Base-by-base conservation (phyloP, 2,113 vertebrate genomes). In the Dendropsophus ebraccatus region DNA sequence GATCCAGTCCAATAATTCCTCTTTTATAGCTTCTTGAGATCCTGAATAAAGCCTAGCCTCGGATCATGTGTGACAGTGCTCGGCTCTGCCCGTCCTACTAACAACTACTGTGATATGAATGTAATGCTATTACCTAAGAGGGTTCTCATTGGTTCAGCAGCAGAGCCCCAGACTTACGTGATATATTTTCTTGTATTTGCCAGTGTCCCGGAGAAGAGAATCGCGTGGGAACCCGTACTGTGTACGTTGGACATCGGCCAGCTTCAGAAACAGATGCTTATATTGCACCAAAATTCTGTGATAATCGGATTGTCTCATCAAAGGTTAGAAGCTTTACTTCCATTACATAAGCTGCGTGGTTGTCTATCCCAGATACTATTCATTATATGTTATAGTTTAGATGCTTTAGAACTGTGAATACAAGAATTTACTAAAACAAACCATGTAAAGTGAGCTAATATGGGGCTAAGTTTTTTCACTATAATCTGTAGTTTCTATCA, bases 231-330 rank as follows among this genome's bases (percentile, higher is more conserved):
- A 98, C 96, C 0, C 95, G 98, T 87, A 98, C 97, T 0, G 93
- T 99, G 91, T 93, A 96, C 81, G 94, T 99, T n/a, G 97, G 97
- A 73, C 95, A 94, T 90, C 95, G 90, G 28, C 90, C 92, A 0
- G 90, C 93, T 69, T 91, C 91, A 0, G 90, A 92, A 88, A 93
- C 91, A 17, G 97, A 97, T 80, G 91, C 93, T 0, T 97, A 95
- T 7, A 93, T 95, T 90, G 95, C 96, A 49, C 95, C 96, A 84
- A 98, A 96, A 90, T 99, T 97, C 94, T 98, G 97, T 67, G 96
- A 97, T 91, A 99, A 99, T 92, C 96, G 96, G 93, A 99, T 99
- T 10, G 95, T 99, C 88, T 99, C 97, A 73, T 99, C 98, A 88
- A 99, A 99, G 97, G 98, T 99, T 94, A 92, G 94, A 89, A 60